Base-by-base conservation (phyloP, 2,888 invertebrate species). In the Dioctria linearis region DNA sequence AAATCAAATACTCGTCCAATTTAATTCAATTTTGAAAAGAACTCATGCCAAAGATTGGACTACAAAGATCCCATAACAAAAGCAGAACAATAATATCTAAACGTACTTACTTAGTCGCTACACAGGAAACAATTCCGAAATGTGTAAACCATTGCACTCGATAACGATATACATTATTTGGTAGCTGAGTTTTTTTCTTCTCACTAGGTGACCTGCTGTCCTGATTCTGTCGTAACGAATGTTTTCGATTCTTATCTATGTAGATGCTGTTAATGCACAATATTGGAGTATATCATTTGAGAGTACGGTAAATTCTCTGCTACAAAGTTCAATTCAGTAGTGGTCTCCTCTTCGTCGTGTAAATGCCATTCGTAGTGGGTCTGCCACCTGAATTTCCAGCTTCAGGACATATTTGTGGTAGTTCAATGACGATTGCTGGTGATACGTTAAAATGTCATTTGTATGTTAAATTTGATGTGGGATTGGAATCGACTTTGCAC, bases 401-500 rank as follows among this genome's bases (percentile, higher is more conserved):
- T n/a, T n/a, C n/a, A n/a, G n/a, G n/a, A n/a, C n/a, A n/a, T n/a
- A n/a, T n/a, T n/a, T n/a, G n/a, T n/a, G n/a, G n/a, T n/a, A n/a
- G n/a, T n/a, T n/a, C n/a, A n/a, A n/a, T n/a, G n/a, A n/a, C n/a
- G n/a, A n/a, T n/a, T n/a, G n/a, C n/a, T n/a, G n/a, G n/a, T n/a
- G n/a, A n/a, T n/a, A n/a, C n/a, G n/a, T n/a, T n/a, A n/a, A n/a
- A n/a, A n/a, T n/a, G n/a, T n/a, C n/a, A n/a, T n/a, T n/a, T n/a
- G n/a, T n/a, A n/a, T n/a, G n/a, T n/a, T n/a, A n/a, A 86, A 86
- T 89, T 88, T 85, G 88, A 86, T 83, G 87, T 85, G 83, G 89
- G 89, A 86, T 89, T 89, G 78, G 89, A 87, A 84, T 89, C 89
- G 82, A 89, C 88, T 84, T 87, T 86, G 83, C 89, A 89, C 82